These are phyloP conservation scores for Patella depressa DNA, from an alignment of 2,888 invertebrate species.

Conservation along the genomic window DNA sequence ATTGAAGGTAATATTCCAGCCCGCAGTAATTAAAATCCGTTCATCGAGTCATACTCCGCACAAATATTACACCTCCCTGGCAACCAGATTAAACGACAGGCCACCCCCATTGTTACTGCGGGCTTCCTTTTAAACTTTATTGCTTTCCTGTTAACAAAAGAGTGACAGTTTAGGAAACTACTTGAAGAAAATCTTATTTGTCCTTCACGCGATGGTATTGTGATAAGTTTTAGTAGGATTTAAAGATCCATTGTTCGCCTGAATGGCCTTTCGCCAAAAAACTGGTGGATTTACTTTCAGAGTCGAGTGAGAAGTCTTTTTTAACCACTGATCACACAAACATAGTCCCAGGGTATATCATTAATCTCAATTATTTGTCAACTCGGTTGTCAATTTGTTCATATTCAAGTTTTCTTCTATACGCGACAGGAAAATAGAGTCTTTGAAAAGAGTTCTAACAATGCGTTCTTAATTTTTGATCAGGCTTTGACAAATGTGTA, in stretches of 20 bases:
- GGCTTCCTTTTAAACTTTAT: slow-evolving; percentile 35
- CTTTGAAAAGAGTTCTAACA: slow-evolving; percentile 3
- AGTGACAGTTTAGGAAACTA: slow-evolving; percentile 35
- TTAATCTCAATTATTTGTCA: slow-evolving; percentile 50
- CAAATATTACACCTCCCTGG: slow-evolving; percentile 5
- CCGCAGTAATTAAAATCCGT: slow-evolving; percentile 4
- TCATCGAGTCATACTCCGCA: slow-evolving; percentile 9
- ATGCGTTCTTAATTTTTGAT: background rate
- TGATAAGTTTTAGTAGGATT: slow-evolving; percentile 35
- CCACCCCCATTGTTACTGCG: background rate
- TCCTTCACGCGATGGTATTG: slow-evolving; percentile 37
- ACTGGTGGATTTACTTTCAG: slow-evolving; percentile 7
- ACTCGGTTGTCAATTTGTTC: slow-evolving; percentile 41
- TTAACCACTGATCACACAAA: slow-evolving; percentile 34
- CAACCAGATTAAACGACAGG: background rate
- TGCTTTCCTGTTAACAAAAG: slow-evolving; percentile 38
- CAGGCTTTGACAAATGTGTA: background rate
- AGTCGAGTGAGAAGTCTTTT: slow-evolving; percentile 27
- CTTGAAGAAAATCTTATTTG: slow-evolving; percentile 43
- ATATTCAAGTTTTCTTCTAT: slow-evolving; percentile 5
- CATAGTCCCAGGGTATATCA: slow-evolving; percentile 36
- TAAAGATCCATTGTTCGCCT: slow-evolving; percentile 32
- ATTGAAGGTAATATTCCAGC: slow-evolving; percentile 1
- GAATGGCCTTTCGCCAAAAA: slow-evolving; percentile 13
- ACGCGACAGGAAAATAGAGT: slow-evolving; percentile 8